These are phyloP conservation scores for Apostichopus leukothele DNA, from an alignment of 53 echinoderm and acorn worm species.

Conservation along the genomic window DNA sequence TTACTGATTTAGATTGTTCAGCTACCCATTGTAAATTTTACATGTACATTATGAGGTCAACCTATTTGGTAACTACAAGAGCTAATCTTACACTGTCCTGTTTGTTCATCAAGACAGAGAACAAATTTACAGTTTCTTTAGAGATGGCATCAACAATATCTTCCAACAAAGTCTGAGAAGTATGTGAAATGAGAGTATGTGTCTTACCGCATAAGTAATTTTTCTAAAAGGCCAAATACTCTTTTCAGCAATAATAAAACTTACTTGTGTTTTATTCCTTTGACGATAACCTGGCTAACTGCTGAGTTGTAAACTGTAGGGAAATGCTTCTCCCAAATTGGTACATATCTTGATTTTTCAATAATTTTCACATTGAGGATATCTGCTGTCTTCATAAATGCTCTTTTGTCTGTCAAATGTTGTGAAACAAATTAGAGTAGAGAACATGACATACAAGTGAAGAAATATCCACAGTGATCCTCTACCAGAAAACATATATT, in stretches of 20 bases:
- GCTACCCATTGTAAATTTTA: too few species aligned
- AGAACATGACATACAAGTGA: background rate
- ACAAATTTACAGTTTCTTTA: too few species aligned
- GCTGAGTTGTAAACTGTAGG: slow-evolving; percentile 72
- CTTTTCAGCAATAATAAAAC: background rate
- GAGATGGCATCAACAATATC: too few species aligned
- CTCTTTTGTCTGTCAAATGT: slow-evolving; percentile 66
- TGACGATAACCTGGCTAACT: slow-evolving; percentile 64
- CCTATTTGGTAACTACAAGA: too few species aligned
- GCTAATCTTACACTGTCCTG: too few species aligned
- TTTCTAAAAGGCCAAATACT: background rate
- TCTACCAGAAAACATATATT: too few species aligned
- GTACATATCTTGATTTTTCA: slow-evolving; percentile 61
- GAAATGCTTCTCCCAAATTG: slow-evolving; percentile 58
- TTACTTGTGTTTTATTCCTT: slow-evolving; percentile 74
- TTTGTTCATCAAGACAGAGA: too few species aligned
- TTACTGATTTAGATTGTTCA: too few species aligned
- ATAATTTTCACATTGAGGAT: slow-evolving; percentile 81
- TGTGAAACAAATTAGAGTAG: background rate
- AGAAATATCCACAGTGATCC: background rate
- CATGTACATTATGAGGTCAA: too few species aligned
- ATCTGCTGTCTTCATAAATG: slow-evolving; percentile 79
- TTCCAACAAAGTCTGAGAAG: too few species aligned
- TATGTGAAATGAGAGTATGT: too few species aligned
- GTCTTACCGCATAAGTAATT: too few species aligned